phyloP scores from a whole-genome alignment of 2,797 vertebrate species.

The Spea hammondii region DNA sequence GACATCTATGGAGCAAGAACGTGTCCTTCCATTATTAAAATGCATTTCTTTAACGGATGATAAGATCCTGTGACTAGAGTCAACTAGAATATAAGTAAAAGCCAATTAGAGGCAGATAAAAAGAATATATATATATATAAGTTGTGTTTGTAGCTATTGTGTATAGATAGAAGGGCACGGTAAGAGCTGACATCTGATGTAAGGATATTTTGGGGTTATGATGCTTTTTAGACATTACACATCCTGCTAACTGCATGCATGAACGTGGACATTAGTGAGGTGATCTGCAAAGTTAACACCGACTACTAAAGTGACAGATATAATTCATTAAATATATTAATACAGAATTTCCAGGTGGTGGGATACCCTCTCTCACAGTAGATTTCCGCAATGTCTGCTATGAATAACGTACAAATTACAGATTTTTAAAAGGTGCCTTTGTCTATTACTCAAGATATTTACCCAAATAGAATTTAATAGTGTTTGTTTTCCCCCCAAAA shows the following conservation, averaged over 20 bases:
- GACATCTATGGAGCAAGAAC: too few species aligned
- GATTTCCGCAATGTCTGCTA: background rate
- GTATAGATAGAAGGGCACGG: too few species aligned
- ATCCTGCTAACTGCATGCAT: background rate
- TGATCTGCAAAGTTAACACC: background rate
- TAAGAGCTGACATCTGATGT: too few species aligned
- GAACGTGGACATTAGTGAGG: background rate
- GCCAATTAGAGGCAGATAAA: too few species aligned
- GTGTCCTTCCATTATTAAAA: too few species aligned
- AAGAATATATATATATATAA: too few species aligned
- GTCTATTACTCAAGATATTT: background rate
- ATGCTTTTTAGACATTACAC: too few species aligned
- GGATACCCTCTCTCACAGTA: constrained; percentile 44
- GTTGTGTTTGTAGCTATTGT: too few species aligned
- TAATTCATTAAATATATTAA: background rate
- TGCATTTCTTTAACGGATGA: too few species aligned
- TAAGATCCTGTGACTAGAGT: too few species aligned
- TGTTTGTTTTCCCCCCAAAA: background rate
- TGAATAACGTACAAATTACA: background rate
- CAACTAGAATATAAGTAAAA: too few species aligned
- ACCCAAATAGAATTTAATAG: background rate
- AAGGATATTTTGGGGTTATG: too few species aligned
- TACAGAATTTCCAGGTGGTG: background rate
- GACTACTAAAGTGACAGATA: constrained; percentile 18
- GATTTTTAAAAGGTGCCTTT: background rate